A percentile compares a stretch with the other conserved stretches of the same genome.
Evolutionary conservation across 2,888 invertebrate genomes (phyloP).

Genomic region (Drosophila siamana): DNA sequence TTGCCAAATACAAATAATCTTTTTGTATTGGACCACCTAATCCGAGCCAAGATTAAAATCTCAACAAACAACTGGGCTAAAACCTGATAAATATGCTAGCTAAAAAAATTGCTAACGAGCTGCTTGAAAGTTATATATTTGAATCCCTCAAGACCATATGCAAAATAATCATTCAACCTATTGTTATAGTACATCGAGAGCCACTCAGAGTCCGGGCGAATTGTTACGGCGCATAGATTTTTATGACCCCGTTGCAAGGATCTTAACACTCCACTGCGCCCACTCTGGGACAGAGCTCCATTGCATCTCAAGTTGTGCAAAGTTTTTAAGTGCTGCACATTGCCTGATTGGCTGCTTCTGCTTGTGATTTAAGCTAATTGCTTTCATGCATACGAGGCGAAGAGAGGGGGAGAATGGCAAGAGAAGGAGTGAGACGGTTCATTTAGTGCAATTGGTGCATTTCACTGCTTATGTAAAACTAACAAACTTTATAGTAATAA

Average conservation of each 20-base stretch:
- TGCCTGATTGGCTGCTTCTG: slow-evolving; percentile 69
- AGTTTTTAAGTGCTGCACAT: slow-evolving; percentile 72
- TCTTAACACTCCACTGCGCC: slow-evolving; percentile 41
- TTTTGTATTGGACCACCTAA: slow-evolving; percentile 47
- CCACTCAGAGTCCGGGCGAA: slow-evolving; percentile 44
- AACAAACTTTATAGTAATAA: background rate
- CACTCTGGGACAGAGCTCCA: slow-evolving; percentile 29
- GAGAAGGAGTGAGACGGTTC: background rate
- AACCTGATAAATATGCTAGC: slow-evolving; percentile 59
- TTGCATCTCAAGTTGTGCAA: slow-evolving; percentile 62
- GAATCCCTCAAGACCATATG: slow-evolving; percentile 7
- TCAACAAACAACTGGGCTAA: slow-evolving; percentile 49
- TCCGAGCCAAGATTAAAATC: slow-evolving; percentile 61
- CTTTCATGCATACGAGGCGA: slow-evolving; percentile 34
- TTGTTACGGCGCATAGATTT: slow-evolving; percentile 60
- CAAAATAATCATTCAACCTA: slow-evolving; percentile 2
- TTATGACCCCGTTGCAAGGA: slow-evolving; percentile 51
- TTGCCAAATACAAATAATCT: slow-evolving; percentile 75
- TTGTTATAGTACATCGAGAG: slow-evolving; percentile 4
- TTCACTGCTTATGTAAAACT: background rate
- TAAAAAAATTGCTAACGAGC: slow-evolving; percentile 31
- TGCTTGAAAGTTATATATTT: slow-evolving; percentile 23
- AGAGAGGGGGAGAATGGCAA: background rate
- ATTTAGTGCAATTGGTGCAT: slow-evolving; percentile 7
- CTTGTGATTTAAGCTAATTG: slow-evolving; percentile 72